These are phyloP conservation scores for Gavia stellata DNA, from an alignment of 2,113 vertebrate species.

Conservation along the genomic window DNA sequence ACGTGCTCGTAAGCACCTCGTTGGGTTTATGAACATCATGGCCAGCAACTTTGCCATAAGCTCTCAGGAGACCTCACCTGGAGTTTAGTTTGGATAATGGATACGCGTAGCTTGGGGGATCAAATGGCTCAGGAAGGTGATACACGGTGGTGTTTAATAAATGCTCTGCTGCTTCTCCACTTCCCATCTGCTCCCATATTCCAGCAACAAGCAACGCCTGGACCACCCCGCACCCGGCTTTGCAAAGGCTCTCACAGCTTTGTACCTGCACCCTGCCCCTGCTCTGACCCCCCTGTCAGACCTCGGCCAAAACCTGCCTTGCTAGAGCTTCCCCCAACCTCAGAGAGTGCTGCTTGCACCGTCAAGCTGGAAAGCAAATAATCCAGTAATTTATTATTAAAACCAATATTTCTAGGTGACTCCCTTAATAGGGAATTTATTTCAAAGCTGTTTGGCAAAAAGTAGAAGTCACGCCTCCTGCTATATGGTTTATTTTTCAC, in stretches of 20 bases:
- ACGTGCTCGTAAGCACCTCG: rapidly evolving
- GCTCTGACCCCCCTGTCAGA: not conserved
- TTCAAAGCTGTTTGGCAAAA: not conserved
- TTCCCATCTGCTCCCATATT: not conserved
- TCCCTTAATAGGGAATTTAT: conserved; percentile 5
- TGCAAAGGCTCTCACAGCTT: not conserved
- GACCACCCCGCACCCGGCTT: not conserved
- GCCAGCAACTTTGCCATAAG: not conserved
- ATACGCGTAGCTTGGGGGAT: not conserved
- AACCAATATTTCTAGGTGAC: not conserved
- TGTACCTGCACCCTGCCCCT: not conserved
- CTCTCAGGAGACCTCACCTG: not conserved
- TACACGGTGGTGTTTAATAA: not conserved
- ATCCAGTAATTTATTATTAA: conserved; percentile 1
- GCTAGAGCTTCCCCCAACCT: not conserved
- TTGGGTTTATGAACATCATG: not conserved
- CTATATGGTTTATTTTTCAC: conserved; percentile 13
- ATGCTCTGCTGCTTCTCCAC: not conserved
- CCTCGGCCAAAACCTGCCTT: not conserved
- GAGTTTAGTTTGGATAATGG: not conserved
- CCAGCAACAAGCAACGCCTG: not conserved
- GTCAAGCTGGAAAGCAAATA: not conserved
- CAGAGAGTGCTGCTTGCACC: not conserved
- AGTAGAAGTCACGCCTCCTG: not conserved
- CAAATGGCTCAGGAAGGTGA: not conserved